Base-by-base conservation (phyloP, 2,113 vertebrate genomes). In the Rhombomys opimus region DNA sequence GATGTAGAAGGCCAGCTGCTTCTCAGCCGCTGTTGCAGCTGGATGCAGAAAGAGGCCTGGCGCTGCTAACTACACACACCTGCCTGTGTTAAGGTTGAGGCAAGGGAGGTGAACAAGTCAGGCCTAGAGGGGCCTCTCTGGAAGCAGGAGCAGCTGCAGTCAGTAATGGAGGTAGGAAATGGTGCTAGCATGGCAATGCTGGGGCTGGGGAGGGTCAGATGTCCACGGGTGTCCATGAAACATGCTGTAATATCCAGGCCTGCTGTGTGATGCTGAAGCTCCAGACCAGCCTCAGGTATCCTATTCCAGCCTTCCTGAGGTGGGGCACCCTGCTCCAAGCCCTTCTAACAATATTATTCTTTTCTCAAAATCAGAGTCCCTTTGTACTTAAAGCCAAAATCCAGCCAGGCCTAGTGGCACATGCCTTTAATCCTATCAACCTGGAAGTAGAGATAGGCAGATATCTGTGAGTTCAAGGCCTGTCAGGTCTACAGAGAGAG, bases 371-470 rank as follows among this genome's bases (percentile, higher is more conserved):
- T 86, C 85, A 89, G n/a, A 78, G 27, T 41, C 27, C 27, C 76
- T 87, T 80, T 27, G 27, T 84, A 15, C 35, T 15, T 88, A 78
- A 80, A 88, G 96, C n/a, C 65, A 57, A 95, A 97, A 89, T 52
- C 38, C 52, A 82, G 13, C 72, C 41, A 82, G 72, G 72, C 8
- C 38, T 11, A 73, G 8, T 38, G n/a, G 18, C 8, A 38, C 72
- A 10, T 8, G 22, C 72, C 72, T 73, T 41, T 73, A n/a, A 10
- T 38, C 72, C n/a, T 20, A 41, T 18, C 18, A 38, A 8, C 11
- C 72, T 1, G 3, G 72, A 73, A n/a, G 72, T 8, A 73, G 72
- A 73, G 20, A 8, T n/a, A 73, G n/a, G n/a, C 20, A 38, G 72
- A 73, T 41, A 18, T 73, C 72, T 73, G n/a, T 73, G 70, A 73